phyloP scores from a whole-genome alignment of 2,797 vertebrate species.

The Pristis pectinata region DNA sequence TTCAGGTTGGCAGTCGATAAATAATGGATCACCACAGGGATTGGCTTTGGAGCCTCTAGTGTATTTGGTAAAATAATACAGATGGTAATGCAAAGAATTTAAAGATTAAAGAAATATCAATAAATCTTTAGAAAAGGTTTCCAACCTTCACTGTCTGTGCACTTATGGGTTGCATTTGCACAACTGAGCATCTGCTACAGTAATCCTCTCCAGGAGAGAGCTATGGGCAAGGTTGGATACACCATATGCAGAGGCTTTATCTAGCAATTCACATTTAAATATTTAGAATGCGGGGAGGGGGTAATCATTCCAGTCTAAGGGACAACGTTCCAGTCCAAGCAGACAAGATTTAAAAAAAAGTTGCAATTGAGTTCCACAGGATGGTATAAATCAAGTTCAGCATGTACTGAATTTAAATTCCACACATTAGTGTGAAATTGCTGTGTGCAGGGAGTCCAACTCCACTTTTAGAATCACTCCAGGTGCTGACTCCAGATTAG shows the following conservation, averaged over 20 bases:
- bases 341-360: neutral
- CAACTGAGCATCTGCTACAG: neutral
- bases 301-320: neutral
- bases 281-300: neutral
- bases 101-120: neutral
- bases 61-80: too few species aligned
- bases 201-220: neutral
- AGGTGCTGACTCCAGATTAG: neutral
- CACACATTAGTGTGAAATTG: too few species aligned
- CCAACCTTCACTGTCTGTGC: neutral
- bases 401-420: neutral
- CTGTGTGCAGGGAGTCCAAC: neutral
- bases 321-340: too few species aligned
- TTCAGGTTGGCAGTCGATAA: too few species aligned
- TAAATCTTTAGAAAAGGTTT: neutral
- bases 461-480: neutral
- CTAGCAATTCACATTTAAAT: neutral
- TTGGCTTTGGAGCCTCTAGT: too few species aligned
- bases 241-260: neutral
- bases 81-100: neutral
- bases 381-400: neutral
- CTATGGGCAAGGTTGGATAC: neutral
- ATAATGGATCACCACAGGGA: too few species aligned
- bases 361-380: neutral
- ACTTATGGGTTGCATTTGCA: neutral